These are phyloP conservation scores for Cryptus armator DNA, from an alignment of 2,888 invertebrate species.

Conservation along the genomic window DNA sequence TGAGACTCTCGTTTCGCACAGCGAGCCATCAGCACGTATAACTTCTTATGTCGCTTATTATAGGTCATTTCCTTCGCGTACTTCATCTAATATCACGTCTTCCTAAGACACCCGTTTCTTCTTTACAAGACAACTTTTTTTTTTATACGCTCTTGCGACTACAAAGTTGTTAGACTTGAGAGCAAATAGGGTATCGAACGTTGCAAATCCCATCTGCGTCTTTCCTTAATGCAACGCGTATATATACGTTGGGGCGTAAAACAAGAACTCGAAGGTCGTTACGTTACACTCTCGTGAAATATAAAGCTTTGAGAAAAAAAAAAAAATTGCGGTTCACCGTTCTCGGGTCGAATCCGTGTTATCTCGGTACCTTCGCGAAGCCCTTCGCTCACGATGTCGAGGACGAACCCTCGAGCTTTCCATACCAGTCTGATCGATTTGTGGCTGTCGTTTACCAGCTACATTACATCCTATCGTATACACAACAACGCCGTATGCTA, in stretches of 20 bases:
- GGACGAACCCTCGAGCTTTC: background rate
- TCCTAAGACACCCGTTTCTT: background rate
- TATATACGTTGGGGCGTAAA: background rate
- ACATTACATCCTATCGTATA: conserved; percentile 28
- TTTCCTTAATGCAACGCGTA: background rate
- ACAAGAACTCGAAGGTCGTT: background rate
- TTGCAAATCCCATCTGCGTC: background rate
- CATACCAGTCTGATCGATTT: conserved; percentile 27
- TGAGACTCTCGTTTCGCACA: conserved; percentile 7
- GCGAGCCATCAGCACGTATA: background rate
- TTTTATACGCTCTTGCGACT: too few relatives aligned
- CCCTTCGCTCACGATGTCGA: conserved; percentile 5
- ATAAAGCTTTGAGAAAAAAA: background rate
- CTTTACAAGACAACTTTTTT: background rate
- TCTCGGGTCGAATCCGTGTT: background rate
- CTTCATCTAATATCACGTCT: background rate
- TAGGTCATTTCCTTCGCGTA: background rate
- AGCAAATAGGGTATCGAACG: too few relatives aligned
- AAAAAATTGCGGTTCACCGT: background rate
- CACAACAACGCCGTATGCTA: conserved; percentile 4
- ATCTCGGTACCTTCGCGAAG: background rate
- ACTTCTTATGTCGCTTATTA: background rate
- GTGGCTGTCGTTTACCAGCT: conserved; percentile 22
- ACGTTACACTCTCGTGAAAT: conserved; percentile 14
- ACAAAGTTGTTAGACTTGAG: too few relatives aligned